Evolutionary conservation across 2,888 invertebrate genomes (phyloP), one percentile per base, ranked within the genome.

Genomic region (Agrilus biguttatus): DNA sequence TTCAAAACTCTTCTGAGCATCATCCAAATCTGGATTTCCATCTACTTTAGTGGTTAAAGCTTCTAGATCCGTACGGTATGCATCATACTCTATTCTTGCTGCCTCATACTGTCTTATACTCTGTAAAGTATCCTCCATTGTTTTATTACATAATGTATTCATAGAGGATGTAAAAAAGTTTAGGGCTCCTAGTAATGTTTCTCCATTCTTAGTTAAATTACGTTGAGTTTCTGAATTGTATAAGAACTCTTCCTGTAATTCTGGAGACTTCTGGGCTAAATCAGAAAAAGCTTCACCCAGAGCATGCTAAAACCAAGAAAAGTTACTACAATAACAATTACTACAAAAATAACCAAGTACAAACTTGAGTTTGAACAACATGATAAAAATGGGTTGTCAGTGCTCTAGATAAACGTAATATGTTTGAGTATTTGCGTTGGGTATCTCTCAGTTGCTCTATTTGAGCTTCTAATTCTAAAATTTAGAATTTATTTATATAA

Each of bases 111-210:
- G 77, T 56, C 78, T 75, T 47, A 87, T 77, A 43, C 86, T 87
- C 47, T 80, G 70, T 51, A 87, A 67, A 2, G 86, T 96, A 66
- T 98, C 97, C 65, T 96, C 95, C 65, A 98, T 97, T 36, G 96
- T 97, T 71, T 95, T 95, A 70, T 93, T 86, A 68, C 93, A 90
- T 56, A 98, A 74, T 14, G 97, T 98, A 68, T 89, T 86, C 42
- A 98, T 85, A 23, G 93, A 88, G 40, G 89, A 92, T 58, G 89
- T 89, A 71, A 98, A 98, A 73, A 93, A 95, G 66, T 92, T 91
- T 56, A 97, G 75, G 50, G 96, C 95, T 47, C 86, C 87, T 55
- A 95, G 68, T 51, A 97, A 71, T 43, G 88, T 80, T 67, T 96
- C 95, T 7, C 95, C 95, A 67, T 96, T 95, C 66, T 90, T 88